Base-by-base conservation (phyloP, 2,113 vertebrate genomes). In the Thunnus maccoyii region DNA sequence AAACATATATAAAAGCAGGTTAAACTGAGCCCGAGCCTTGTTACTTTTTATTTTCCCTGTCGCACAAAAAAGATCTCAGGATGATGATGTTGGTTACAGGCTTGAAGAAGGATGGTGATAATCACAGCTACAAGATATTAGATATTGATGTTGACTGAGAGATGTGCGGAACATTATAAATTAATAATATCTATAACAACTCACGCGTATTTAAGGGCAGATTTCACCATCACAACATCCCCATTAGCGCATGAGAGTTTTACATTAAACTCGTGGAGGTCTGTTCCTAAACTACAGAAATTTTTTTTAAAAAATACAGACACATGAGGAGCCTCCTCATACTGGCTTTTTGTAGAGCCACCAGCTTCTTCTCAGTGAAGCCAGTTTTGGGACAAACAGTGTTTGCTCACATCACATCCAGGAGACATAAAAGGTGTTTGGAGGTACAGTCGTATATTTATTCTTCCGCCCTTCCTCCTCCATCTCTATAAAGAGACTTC, bases 401-500 rank as follows among this genome's bases (percentile, higher is more conserved):
- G 56, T 84, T 80, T 77, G 76, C 89, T 85, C 74, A 85, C 79
- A 89, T 90, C 84, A 82, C 65, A 66, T 83, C 58, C 56, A 86
- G 70, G 71, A 69, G 71, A 87, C 86, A 83, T 90, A 71, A 91
- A 90, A 88, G 82, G 73, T 84, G 77, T 78, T 82, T 86, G 83
- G 64, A 76, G 68, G 77, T 64, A 72, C 36, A 41, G 57, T 60
- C 14, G 70, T 86, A 20, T 91, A 72, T 89, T 89, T 90, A 86
- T 87, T 89, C 85, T 69, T 85, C 89, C 84, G 32, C 85, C 71
- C 74, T 83, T 76, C 83, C 87, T 80, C 72, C 84, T 85, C 88
- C 78, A 75, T 72, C 88, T 84, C 88, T 86, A 88, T 88, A 73
- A 87, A 86, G 87, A 89, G 86, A 86, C 79, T 72, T 83, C 79